Conservation (phyloP, 2,797 vertebrate genomes). For the Sylvia borin region DNA sequence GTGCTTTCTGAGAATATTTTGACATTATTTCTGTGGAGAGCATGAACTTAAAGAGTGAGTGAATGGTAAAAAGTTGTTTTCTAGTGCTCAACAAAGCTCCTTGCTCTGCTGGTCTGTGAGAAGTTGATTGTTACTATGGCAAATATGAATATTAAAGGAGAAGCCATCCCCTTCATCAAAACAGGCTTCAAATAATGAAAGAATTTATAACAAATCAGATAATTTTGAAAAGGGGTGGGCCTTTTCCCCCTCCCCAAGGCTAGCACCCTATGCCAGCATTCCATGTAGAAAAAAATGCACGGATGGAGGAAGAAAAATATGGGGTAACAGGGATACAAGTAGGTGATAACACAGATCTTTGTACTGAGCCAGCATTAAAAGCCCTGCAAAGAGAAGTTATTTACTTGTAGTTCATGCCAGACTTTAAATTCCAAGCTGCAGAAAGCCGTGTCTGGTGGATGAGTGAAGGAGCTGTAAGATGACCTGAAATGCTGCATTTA, state of each 20-base stretch:
- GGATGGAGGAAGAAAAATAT: not conserved
- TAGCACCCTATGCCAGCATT: not conserved
- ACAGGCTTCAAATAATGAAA: not conserved
- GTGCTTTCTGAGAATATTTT: not conserved
- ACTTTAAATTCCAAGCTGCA: not conserved
- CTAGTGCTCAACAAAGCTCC: not conserved
- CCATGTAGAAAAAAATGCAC: rapidly evolving
- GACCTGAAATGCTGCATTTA: not conserved
- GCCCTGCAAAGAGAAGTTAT: not conserved
- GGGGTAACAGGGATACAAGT: rapidly evolving
- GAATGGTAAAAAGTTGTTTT: not conserved
- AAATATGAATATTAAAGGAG: not conserved
- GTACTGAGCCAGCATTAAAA: not conserved
- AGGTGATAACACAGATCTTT: not conserved
- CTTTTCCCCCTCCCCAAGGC: not conserved
- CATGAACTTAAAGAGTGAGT: not conserved
- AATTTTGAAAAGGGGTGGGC: not conserved
- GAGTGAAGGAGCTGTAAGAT: not conserved
- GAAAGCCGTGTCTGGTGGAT: rapidly evolving
- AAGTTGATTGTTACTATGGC: not conserved
- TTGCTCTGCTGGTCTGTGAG: not conserved
- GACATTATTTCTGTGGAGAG: not conserved
- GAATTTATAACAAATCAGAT: not conserved
- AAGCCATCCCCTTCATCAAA: not conserved
- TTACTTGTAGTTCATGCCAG: not conserved